Base-by-base conservation (phyloP, 2,888 invertebrate species). In the Apamea crenata region DNA sequence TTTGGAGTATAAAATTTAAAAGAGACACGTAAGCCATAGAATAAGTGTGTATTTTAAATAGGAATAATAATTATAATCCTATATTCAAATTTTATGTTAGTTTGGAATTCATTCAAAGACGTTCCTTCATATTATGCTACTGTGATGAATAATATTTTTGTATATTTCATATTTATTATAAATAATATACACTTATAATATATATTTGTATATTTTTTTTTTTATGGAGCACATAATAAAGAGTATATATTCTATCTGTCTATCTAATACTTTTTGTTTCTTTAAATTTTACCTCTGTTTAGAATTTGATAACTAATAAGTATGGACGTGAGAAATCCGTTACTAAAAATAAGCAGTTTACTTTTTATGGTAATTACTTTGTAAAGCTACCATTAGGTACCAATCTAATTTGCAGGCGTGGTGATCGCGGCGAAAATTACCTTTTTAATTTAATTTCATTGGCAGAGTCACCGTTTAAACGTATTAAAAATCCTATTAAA, bases 401-500 rank as follows among this genome's bases (percentile, higher is more conserved):
- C 40, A 53, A 61, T 66, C 7, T 53, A 72, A 32, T 81, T 68
- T 69, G 73, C 68, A 53, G 65, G 83, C 59, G 83, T 78, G 69
- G 69, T 78, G n/a, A 36, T 73, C 14, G 36, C n/a, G 36, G 79
- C 36, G 36, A 78, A 83, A 66, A 79, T 66, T 21, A 66, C 40
- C 56, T 73, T 78, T 59, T 73, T 8, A 69, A 78, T 73, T 78
- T 83, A 59, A 66, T 79, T 78, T 83, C 16, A 25, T 12, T 25
- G 36, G 44, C 32, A 25, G 3, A 44, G 14, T 59, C 40, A 47
- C 32, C 69, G 50, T 59, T 47, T 50, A 47, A 75, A 44, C 29
- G n/a, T 14, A 67, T 80, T 66, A 80, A 81, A 80, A 80, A 80
- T 53, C 32, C 25, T 76, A 76, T 67, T 81, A 77, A 81, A 68